Base-by-base conservation (phyloP, 35 echinoderm and acorn worm species). In the Apostichopus parvimensis region DNA sequence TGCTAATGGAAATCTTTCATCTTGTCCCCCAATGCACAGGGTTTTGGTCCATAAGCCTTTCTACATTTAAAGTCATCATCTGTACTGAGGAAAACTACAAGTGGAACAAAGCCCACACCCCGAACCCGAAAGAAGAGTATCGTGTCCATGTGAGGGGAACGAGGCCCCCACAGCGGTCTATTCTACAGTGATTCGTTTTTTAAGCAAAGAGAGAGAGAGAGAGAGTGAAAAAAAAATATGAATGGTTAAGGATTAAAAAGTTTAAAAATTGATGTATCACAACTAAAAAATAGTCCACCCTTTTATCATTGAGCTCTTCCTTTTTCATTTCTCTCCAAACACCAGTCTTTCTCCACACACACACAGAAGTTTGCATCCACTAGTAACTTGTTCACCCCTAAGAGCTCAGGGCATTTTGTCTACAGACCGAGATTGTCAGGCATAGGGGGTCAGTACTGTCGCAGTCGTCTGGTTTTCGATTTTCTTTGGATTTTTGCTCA, bases 401-500 rank as follows among this genome's bases (percentile, higher is more conserved):
- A 18, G 17, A n/a, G 14, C 15, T 18, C 24, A 18, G 71, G 71
- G 17, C 71, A 75, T 75, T 75, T 84, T 59, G 81, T 9, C 54
- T 58, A 84, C 7, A 9, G 58, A 17, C 81, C 15, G 55, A 84
- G 54, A 15, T 58, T 84, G 17, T 58, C n/a, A 8, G 34, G 20
- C 18, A 84, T 58, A 59, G 6, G 57, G 81, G 57, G 81, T 84
- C 81, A 84, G 81, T 84, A 84, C 81, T 84, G 81, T 84, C 54
- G 20, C 81, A 58, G 54, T 84, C 15, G 55, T 59, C 56, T 45
- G 34, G 34, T 45, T 45, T 45, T 84, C 81, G 78, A 54, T 61
- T 75, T 55, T 13, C 20, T 84, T 84, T 84, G 54, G 57, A 59
- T 59, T 84, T 84, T 58, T 84, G 81, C 81, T 84, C 81, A 59